Percentiles rank a stretch among this genome's conserved stretches.
Conservation (phyloP, 35 echinoderm and acorn worm species). For the Lytechinus variegatus region DNA sequence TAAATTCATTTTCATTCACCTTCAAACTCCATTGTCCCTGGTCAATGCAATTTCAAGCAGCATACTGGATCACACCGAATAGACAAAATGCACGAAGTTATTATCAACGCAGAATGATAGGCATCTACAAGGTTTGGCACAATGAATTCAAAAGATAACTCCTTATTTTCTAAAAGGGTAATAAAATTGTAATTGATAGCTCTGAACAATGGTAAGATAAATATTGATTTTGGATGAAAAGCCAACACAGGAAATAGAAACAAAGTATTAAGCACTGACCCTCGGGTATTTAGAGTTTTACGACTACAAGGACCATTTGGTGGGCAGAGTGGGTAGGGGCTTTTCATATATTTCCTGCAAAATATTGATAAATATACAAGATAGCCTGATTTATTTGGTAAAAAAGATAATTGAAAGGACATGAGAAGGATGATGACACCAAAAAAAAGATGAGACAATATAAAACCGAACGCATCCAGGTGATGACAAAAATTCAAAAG, state of each 20-base stretch:
- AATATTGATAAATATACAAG: background rate
- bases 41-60: background rate
- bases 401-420: background rate
- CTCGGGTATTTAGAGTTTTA: background rate
- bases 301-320: background rate
- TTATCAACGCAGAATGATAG: background rate
- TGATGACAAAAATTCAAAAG: conserved; percentile 6
- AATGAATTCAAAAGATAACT: background rate
- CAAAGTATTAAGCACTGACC: background rate
- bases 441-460: background rate
- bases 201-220: background rate
- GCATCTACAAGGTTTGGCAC: background rate
- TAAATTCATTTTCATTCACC: too few relatives aligned
- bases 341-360: background rate
- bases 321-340: background rate
- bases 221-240: background rate
- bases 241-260: background rate
- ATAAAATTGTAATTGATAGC: background rate
- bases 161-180: background rate
- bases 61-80: background rate
- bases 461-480: background rate
- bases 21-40: too few relatives aligned
- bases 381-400: background rate
- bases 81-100: background rate
- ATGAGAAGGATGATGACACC: background rate